A percentile compares a stretch with the other conserved stretches of the same genome.
Conservation (phyloP, 2,113 vertebrate genomes). For the Puntigrus tetrazona region DNA sequence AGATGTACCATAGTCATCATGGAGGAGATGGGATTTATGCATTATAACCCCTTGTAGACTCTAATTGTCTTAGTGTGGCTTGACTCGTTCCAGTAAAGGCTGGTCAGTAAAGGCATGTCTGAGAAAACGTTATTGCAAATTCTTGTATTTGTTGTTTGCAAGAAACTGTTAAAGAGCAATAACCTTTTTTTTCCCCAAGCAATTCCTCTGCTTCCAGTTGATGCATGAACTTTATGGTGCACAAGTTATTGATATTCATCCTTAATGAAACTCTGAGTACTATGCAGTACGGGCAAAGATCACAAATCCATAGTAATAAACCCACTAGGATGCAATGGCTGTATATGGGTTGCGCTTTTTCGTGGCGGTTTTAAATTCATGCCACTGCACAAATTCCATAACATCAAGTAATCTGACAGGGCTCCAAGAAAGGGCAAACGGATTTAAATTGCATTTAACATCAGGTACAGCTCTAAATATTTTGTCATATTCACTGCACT, state of each 20-base stretch:
- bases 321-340: not conserved
- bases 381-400: not conserved
- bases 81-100: not conserved
- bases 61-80: not conserved
- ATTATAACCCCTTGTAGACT: not conserved
- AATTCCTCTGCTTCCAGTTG: not conserved
- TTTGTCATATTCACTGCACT: not conserved
- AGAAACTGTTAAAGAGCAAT: slow-evolving; percentile 1
- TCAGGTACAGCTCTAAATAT: not conserved
- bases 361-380: not conserved
- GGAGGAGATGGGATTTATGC: not conserved
- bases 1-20: not conserved
- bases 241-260: slow-evolving; percentile 42
- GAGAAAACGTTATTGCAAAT: not conserved
- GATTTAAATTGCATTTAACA: not conserved
- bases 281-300: slow-evolving; percentile 19
- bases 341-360: not conserved
- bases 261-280: slow-evolving; percentile 33
- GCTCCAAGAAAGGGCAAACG: not conserved
- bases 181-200: not conserved
- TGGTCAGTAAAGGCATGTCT: not conserved
- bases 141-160: not conserved
- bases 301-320: not conserved
- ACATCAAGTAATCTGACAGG: not conserved
- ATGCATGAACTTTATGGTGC: slow-evolving; percentile 25